A percentile compares a stretch with the other conserved stretches of the same genome.
These are phyloP conservation scores for Crocodylus rhombifer DNA, from an alignment of 2,797 vertebrate species.

Conservation along the genomic window DNA sequence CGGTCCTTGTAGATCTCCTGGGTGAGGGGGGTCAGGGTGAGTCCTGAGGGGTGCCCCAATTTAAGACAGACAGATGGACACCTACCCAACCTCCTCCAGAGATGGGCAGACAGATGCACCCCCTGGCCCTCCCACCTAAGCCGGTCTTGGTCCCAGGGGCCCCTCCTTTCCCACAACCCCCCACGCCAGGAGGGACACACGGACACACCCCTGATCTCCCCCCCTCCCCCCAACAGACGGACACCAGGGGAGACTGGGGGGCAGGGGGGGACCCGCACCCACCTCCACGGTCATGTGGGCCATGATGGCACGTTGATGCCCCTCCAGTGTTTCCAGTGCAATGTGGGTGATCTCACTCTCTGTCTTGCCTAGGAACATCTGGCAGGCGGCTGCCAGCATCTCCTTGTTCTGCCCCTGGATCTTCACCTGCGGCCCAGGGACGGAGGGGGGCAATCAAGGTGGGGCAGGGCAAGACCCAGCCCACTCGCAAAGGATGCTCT, in stretches of 20 bases:
- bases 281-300: constrained; percentile 97
- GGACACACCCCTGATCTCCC: too few relatives aligned
- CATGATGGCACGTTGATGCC: constrained; percentile 97
- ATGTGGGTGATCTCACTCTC: constrained; percentile 91
- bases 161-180: too few relatives aligned
- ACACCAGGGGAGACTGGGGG: background rate
- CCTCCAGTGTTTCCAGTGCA: constrained; percentile 94
- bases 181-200: too few relatives aligned
- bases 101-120: too few relatives aligned
- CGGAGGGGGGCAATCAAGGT: background rate
- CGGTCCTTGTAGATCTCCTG: constrained; percentile 98
- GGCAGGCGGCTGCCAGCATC: constrained; percentile 94
- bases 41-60: too few relatives aligned
- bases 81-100: too few relatives aligned
- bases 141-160: too few relatives aligned
- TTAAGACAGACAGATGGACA: too few relatives aligned
- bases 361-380: constrained; percentile 97
- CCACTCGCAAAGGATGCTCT: background rate
- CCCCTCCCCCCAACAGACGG: too few relatives aligned
- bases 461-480: background rate
- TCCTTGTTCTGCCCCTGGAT: constrained; percentile 98
- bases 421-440: constrained; percentile 86
- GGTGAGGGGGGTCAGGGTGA: background rate
- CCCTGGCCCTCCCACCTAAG: too few relatives aligned
- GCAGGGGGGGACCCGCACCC: background rate